Evolutionary conservation across 1,140 invertebrate species (phyloP), one percentile per base, ranked within the genome.

Genomic region (Metopolophium dirhodum): DNA sequence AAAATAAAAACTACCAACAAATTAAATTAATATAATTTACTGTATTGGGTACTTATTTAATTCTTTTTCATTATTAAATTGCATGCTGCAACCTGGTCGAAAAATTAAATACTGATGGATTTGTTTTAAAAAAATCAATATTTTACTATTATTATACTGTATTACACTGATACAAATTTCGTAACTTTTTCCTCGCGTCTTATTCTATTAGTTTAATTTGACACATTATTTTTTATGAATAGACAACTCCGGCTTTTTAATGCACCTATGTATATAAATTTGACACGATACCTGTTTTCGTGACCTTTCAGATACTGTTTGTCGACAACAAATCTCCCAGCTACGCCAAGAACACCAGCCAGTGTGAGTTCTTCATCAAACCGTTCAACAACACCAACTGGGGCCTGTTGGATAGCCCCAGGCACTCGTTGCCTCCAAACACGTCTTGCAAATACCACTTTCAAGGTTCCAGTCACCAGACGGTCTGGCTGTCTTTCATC

Each of bases 401-500:
- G 94, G 97, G 97, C 7, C 94, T 96, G 14, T 94, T 96, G 54
- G 95, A 95, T 49, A 95, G 95, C 51, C 96, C 96, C 7, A 94
- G 94, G 3, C 95, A 96, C 93, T 96, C 95, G 3, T 94, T 96
- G 26, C 95, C 95, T 20, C 95, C 95, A 35, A 95, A 96, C 94
- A 96, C 95, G 20, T 96, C 95, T 26, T 96, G 96, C 94, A 95
- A 96, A 37, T 97, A 96, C 94, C 95, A 96, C 92, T 96, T 97
- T 93, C 96, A 96, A 95, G 97, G 97, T 30, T 96, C 96, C 85
- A 95, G 96, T 30, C 96, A 97, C 93, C 97, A 98, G 95, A 97
- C 97, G 88, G 97, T 98, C 35, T 98, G 97, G 97, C 96, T 98
- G 93, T 97, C 97, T 4, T 98, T 98, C 94, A 96, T 98, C 94